phyloP scores from a whole-genome alignment of 2,888 invertebrate genomes.

The Hanleya hanleyi region DNA sequence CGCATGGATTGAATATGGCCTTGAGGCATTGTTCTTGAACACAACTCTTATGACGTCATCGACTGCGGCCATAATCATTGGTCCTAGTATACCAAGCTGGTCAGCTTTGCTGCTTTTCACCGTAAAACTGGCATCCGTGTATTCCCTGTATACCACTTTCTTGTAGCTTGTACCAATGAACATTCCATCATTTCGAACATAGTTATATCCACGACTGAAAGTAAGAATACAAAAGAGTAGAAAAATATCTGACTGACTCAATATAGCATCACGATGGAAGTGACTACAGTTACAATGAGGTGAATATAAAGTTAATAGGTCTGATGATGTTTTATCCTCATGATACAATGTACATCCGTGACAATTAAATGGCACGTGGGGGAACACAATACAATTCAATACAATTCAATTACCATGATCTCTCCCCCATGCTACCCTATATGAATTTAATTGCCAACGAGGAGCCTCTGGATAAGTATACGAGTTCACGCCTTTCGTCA shows the following conservation, averaged over 20 bases:
- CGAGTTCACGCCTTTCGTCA: too few species aligned
- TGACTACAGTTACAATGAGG: too few species aligned
- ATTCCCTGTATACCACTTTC: conserved; percentile 30
- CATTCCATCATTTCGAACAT: conserved; percentile 2
- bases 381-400: too few species aligned
- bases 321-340: background rate
- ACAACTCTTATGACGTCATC: conserved; percentile 26
- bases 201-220: conserved; percentile 21
- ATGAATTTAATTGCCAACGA: too few species aligned
- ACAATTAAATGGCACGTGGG: too few species aligned
- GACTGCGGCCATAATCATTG: conserved; percentile 28
- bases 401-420: too few species aligned
- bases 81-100: conserved; percentile 20
- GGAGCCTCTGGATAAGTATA: too few species aligned
- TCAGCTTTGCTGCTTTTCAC: background rate
- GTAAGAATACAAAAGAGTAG: background rate
- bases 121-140: conserved; percentile 21
- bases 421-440: too few species aligned
- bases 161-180: conserved; percentile 27
- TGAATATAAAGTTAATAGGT: background rate
- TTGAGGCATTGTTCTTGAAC: conserved; percentile 32
- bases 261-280: too few species aligned
- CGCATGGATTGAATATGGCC: conserved; percentile 29
- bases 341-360: too few species aligned
- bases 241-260: too few species aligned